These are phyloP conservation scores for Mobula hypostoma DNA, from an alignment of 2,113 vertebrate genomes.

Conservation along the genomic window DNA sequence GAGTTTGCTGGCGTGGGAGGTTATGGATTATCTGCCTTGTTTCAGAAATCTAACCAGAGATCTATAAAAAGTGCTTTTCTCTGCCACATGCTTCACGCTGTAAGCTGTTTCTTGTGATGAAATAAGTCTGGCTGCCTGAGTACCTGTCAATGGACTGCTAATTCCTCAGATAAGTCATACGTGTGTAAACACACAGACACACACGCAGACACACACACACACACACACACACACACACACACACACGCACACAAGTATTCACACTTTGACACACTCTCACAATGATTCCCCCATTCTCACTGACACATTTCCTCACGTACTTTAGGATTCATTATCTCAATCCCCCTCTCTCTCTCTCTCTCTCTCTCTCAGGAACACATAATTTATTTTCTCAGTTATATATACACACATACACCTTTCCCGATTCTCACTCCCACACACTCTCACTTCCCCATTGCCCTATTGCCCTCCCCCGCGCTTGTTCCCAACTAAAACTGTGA, in stretches of 20 bases:
- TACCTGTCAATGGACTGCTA: not conserved
- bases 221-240: not conserved
- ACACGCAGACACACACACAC: not conserved
- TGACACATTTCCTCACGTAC: too few relatives aligned
- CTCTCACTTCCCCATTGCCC: too few relatives aligned
- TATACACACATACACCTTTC: not conserved
- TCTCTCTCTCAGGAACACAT: not conserved
- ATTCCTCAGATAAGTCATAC: not conserved
- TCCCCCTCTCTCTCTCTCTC: too few relatives aligned
- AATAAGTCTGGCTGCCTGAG: not conserved
- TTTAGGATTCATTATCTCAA: too few relatives aligned
- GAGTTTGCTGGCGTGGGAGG: not conserved
- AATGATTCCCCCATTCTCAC: not conserved
- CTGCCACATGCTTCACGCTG: not conserved
- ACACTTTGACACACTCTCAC: not conserved
- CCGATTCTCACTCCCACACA: too few relatives aligned
- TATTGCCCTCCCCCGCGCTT: too few relatives aligned
- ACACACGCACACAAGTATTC: not conserved
- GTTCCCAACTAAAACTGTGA: too few relatives aligned
- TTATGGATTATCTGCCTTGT: constrained; percentile 24
- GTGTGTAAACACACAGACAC: not conserved
- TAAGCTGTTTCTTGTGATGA: too few relatives aligned
- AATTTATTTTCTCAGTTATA: not conserved
- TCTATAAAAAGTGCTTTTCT: not conserved
- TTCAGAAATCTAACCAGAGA: not conserved